Percentiles rank a stretch among this genome's conserved stretches.
phyloP scores from a whole-genome alignment of 2,888 invertebrate genomes.

The Drosophila gaucha region DNA sequence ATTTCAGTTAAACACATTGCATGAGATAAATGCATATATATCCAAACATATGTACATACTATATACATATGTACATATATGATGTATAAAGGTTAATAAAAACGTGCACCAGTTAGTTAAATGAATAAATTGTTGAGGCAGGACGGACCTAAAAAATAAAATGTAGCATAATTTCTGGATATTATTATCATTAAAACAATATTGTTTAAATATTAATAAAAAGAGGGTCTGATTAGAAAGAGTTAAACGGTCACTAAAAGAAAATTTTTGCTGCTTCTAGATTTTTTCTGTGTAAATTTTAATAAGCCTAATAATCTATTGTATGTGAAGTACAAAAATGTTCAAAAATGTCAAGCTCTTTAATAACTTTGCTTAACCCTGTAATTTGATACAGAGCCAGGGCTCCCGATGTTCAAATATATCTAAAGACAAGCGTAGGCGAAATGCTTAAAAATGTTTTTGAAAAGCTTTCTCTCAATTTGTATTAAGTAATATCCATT shows the following conservation, averaged over 20 bases:
- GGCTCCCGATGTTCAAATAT: slow-evolving; percentile 29
- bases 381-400: slow-evolving; percentile 62
- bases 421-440: slow-evolving; percentile 37
- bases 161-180: slow-evolving; percentile 12
- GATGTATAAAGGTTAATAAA: background rate
- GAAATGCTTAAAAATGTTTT: slow-evolving; percentile 25
- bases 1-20: slow-evolving; percentile 55
- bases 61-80: background rate
- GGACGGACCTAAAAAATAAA: slow-evolving; percentile 5
- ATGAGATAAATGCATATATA: slow-evolving; percentile 27
- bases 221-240: no score
- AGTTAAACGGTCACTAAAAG: no score
- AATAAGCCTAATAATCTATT: no score
- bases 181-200: background rate
- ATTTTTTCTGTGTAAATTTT: no score
- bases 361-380: background rate
- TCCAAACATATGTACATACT: background rate
- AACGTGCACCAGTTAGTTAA: background rate
- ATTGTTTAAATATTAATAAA: background rate
- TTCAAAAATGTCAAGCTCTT: background rate
- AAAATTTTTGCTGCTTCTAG: no score
- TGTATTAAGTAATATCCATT: slow-evolving; percentile 72
- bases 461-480: slow-evolving; percentile 50
- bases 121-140: slow-evolving; percentile 5
- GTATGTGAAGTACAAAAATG: no score